phyloP scores from a whole-genome alignment of 2,888 invertebrate species.

The Tinea pellionella region DNA sequence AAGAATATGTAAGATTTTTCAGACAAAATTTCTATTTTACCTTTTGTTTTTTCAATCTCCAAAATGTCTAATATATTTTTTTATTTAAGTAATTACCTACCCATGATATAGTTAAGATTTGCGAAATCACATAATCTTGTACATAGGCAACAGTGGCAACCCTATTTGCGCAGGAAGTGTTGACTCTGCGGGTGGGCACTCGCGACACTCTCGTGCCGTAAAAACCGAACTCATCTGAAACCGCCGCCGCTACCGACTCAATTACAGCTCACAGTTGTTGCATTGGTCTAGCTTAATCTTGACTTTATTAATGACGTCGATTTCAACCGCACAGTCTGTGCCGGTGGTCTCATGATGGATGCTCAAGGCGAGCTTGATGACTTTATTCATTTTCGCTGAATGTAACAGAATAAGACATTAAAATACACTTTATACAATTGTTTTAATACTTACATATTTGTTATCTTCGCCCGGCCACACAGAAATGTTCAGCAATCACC shows the following conservation, averaged over 20 bases:
- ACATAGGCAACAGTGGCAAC: no score
- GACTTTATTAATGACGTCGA: constrained; percentile 48
- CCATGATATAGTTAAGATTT: no score
- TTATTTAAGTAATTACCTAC: no score
- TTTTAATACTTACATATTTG: no score
- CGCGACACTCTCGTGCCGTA: constrained; percentile 50
- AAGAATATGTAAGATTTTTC: no score
- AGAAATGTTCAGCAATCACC: no score
- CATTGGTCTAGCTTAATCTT: constrained; percentile 48
- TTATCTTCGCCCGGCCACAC: no score
- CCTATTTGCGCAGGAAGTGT: constrained; percentile 26
- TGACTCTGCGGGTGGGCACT: constrained; percentile 58
- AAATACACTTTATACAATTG: background rate
- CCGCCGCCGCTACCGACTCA: constrained; percentile 31
- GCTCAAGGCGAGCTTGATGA: constrained; percentile 25
- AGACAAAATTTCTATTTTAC: no score
- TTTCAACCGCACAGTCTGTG: constrained; percentile 23
- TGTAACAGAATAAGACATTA: background rate
- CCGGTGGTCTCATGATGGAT: constrained; percentile 34
- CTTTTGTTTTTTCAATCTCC: no score
- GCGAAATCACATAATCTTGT: no score
- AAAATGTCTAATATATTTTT: no score
- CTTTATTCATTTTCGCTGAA: constrained; percentile 26
- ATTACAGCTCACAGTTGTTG: constrained; percentile 29
- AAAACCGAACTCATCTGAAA: constrained; percentile 61